A percentile compares a stretch with the other conserved stretches of the same genome.
phyloP scores from a whole-genome alignment of 2,888 invertebrate species.

The Hydropsyche betteni region DNA sequence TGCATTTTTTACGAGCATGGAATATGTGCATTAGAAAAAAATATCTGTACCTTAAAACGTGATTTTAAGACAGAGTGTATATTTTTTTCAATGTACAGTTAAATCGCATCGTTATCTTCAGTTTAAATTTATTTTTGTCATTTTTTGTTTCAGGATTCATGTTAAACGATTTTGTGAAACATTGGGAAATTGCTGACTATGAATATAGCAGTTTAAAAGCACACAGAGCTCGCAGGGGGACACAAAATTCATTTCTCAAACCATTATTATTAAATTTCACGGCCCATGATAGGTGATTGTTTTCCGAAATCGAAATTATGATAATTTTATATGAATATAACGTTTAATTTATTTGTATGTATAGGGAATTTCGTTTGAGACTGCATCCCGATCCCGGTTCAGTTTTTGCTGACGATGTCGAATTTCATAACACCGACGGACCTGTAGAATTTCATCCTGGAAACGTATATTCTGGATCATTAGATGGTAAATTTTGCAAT shows the following conservation, averaged over 20 bases:
- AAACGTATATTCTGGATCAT: slow-evolving; percentile 78
- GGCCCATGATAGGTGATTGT: slow-evolving; percentile 72
- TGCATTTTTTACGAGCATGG: too few relatives aligned
- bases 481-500: slow-evolving; percentile 72
- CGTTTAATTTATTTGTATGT: background rate
- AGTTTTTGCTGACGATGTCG: slow-evolving; percentile 79
- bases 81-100: background rate
- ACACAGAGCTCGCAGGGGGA: slow-evolving; percentile 59
- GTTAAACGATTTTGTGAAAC: slow-evolving; percentile 79
- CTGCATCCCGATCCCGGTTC: slow-evolving; percentile 76
- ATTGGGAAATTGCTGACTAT: slow-evolving; percentile 83
- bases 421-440: slow-evolving; percentile 78
- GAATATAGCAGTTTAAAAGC: slow-evolving; percentile 65
- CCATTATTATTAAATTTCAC: slow-evolving; percentile 69
- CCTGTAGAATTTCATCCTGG: slow-evolving; percentile 76
- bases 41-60: too few relatives aligned
- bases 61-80: background rate
- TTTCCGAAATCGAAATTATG: slow-evolving; percentile 29
- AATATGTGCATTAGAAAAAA: too few relatives aligned
- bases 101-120: background rate
- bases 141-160: slow-evolving; percentile 66
- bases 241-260: slow-evolving; percentile 57
- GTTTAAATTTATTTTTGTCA: background rate
- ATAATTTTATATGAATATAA: background rate
- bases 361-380: slow-evolving; percentile 78